phyloP scores from a whole-genome alignment of 2,113 vertebrate species.

The Diphyllodes magnificus region DNA sequence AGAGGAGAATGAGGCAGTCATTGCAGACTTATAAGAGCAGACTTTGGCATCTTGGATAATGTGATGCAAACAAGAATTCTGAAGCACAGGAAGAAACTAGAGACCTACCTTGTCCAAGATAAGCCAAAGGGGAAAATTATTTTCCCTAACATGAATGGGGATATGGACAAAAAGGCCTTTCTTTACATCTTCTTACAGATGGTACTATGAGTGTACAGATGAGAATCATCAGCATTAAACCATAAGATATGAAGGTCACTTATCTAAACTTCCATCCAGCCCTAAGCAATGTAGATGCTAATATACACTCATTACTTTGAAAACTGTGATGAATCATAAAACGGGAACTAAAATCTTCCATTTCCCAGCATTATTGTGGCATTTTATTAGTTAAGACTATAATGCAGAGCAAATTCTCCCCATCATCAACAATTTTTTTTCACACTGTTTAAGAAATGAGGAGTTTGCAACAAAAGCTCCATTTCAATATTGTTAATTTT shows the following conservation, averaged over 20 bases:
- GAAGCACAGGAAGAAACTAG: not conserved
- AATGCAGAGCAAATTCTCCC: not conserved
- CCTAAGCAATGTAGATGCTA: constrained; percentile 18
- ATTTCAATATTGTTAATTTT: not conserved
- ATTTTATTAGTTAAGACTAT: constrained; percentile 5
- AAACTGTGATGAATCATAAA: constrained; percentile 34
- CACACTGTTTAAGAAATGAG: not conserved
- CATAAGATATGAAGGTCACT: constrained; percentile 26
- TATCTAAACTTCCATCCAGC: constrained; percentile 21
- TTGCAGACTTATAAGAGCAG: not conserved
- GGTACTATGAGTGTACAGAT: not conserved
- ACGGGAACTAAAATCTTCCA: not conserved
- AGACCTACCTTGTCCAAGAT: not conserved
- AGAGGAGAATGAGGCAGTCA: not conserved
- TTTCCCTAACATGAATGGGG: not conserved
- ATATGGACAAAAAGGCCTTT: not conserved
- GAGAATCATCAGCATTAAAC: constrained; percentile 5
- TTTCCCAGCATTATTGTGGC: not conserved
- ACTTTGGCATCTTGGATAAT: not conserved
- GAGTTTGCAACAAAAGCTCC: not conserved
- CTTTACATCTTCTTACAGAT: not conserved
- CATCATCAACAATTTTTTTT: not conserved
- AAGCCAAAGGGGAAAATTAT: not conserved
- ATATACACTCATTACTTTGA: constrained; percentile 12
- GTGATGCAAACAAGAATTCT: not conserved